A percentile compares a stretch with the other conserved stretches of the same genome.
phyloP scores from a whole-genome alignment of 2,113 vertebrate genomes.

The Scortum barcoo region DNA sequence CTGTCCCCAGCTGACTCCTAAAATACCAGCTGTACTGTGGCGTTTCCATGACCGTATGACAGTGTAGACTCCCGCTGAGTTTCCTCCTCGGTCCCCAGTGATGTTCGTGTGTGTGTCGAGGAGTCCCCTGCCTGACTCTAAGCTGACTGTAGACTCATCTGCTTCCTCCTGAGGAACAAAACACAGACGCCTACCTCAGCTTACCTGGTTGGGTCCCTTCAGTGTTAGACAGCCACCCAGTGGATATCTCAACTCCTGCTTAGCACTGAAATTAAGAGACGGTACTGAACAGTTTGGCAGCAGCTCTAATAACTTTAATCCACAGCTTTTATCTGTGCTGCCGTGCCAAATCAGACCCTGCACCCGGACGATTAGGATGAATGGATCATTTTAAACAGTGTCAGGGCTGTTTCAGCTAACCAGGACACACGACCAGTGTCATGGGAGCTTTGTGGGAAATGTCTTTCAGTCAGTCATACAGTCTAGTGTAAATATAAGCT shows the following conservation, averaged over 20 bases:
- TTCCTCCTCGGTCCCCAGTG: constrained; percentile 62
- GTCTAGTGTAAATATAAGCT: constrained; percentile 34
- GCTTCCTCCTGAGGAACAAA: constrained; percentile 38
- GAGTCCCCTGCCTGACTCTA: constrained; percentile 59
- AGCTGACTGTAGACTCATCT: constrained; percentile 35
- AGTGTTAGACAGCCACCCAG: constrained; percentile 36
- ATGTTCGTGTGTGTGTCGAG: constrained; percentile 37
- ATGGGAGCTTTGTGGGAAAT: background rate
- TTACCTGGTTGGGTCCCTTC: background rate
- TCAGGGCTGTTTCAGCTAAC: background rate
- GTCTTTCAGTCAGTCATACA: background rate
- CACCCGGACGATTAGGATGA: background rate
- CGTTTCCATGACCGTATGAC: constrained; percentile 81
- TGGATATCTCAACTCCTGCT: background rate
- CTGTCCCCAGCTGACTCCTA: constrained; percentile 65
- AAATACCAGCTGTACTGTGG: constrained; percentile 78
- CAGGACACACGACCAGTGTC: background rate
- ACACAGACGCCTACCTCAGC: constrained; percentile 24
- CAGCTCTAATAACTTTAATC: background rate
- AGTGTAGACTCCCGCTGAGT: constrained; percentile 64
- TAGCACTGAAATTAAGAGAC: background rate
- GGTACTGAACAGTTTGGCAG: constrained; percentile 10
- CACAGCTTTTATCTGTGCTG: background rate
- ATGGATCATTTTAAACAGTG: background rate
- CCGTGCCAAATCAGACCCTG: background rate